Percentiles rank a stretch among this genome's conserved stretches.
phyloP scores from a whole-genome alignment of 2,797 vertebrate species.

The Cuniculus paca region DNA sequence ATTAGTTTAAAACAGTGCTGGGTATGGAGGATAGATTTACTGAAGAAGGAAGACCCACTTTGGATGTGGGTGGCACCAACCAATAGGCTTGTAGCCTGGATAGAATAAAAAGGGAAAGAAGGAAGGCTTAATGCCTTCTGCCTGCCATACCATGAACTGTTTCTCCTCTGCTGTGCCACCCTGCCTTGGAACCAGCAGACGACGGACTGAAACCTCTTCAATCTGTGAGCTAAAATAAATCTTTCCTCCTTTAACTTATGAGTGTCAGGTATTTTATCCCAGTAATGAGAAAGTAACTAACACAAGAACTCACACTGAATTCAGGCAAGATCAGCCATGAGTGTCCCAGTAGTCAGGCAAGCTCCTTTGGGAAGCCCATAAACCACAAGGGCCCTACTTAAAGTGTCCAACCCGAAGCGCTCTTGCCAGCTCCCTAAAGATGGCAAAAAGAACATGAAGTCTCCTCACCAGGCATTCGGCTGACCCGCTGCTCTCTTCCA shows the following conservation, averaged over 20 bases:
- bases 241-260: background rate
- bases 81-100: background rate
- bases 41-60: background rate
- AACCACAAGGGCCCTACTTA: background rate
- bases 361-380: background rate
- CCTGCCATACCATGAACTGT: background rate
- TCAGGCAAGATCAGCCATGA: background rate
- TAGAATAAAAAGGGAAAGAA: background rate
- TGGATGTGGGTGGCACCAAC: background rate
- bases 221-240: background rate
- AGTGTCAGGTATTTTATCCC: background rate
- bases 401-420: background rate
- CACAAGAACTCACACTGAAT: background rate
- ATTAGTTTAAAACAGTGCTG: background rate
- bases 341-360: background rate
- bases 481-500: conserved; percentile 27
- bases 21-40: background rate
- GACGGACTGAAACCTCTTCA: background rate
- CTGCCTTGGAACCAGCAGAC: background rate
- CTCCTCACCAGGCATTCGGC: background rate
- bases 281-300: background rate
- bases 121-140: background rate
- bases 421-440: background rate
- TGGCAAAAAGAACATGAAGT: background rate
- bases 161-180: background rate